Evolutionary conservation across 2,113 vertebrate genomes (phyloP).

Genomic region (Petaurus breviceps): DNA sequence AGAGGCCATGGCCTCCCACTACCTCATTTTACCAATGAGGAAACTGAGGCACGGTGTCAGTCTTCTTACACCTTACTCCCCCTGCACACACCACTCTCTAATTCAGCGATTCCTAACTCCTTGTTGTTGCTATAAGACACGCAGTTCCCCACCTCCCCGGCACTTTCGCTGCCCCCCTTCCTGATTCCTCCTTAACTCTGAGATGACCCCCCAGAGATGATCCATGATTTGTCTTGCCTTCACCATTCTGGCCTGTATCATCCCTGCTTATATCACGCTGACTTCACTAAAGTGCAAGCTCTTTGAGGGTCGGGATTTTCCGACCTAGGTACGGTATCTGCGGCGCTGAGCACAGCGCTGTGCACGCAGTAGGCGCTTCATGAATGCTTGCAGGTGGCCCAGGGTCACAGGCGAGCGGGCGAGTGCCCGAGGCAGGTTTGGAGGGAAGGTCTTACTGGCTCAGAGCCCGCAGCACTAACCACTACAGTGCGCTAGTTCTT

Average conservation of each 20-base stretch:
- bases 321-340: neutral
- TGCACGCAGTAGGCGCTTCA: too few relatives aligned
- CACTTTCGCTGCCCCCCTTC: neutral
- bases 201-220: too few relatives aligned
- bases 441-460: too few relatives aligned
- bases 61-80: neutral
- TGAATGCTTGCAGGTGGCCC: too few relatives aligned
- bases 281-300: too few relatives aligned
- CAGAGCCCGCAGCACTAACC: too few relatives aligned
- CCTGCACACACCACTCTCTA: too few relatives aligned
- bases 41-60: neutral
- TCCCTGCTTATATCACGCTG: neutral
- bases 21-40: neutral
- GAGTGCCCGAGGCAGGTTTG: too few relatives aligned
- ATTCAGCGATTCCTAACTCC: neutral
- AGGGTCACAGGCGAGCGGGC: too few relatives aligned
- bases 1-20: neutral
- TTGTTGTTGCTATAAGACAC: neutral
- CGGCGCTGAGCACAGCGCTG: neutral
- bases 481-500: neutral
- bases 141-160: too few relatives aligned
- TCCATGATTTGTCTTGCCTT: neutral
- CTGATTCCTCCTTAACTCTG: neutral
- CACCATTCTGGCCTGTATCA: neutral
- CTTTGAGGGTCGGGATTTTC: accelerated